Conservation (phyloP, 2,113 vertebrate genomes). For the Trogon surrucura region DNA sequence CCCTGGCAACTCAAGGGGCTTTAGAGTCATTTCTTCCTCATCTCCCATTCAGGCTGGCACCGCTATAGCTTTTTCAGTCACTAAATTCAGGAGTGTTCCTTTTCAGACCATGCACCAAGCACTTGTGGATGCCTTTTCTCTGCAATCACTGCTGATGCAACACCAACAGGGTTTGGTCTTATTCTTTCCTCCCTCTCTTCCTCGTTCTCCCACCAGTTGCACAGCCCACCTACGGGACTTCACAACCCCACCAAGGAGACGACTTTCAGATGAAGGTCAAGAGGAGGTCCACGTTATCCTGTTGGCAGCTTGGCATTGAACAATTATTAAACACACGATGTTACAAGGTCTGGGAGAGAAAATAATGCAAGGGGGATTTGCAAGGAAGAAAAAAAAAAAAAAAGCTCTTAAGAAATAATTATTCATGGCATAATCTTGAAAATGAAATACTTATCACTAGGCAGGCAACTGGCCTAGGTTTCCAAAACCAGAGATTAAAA, state of each 20-base stretch:
- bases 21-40: background rate
- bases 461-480: background rate
- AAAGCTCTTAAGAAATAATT: background rate
- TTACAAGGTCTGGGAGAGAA: background rate
- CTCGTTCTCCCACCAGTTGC: background rate
- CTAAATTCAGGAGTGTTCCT: background rate
- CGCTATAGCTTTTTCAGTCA: background rate
- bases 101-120: background rate
- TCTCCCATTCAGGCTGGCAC: background rate
- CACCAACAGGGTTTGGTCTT: rapidly evolving
- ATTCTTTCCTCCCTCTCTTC: background rate
- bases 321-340: background rate
- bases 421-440: slow-evolving; percentile 1
- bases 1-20: background rate
- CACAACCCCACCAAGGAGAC: background rate
- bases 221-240: background rate
- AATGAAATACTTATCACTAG: background rate
- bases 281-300: background rate
- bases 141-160: rapidly evolving
- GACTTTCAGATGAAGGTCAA: background rate
- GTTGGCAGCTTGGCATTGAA: background rate
- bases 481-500: background rate
- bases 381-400: background rate
- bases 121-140: background rate
- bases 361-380: background rate